Conservation (phyloP, 2,888 invertebrate species). For the Mechanitis mazaeus region DNA sequence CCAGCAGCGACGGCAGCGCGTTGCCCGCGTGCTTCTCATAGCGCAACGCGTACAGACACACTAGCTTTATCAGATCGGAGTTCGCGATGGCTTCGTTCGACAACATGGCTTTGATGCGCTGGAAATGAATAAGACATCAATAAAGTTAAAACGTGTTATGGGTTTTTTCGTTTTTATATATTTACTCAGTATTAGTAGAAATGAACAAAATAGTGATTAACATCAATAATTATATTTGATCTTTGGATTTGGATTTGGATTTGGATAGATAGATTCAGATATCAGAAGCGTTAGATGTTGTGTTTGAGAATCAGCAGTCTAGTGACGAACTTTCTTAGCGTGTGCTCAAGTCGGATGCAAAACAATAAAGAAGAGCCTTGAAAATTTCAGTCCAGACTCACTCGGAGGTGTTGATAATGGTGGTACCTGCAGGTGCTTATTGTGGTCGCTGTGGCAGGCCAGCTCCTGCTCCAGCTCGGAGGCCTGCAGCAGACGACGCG, state of each 20-base stretch:
- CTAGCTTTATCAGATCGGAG: conserved; percentile 90
- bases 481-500: conserved; percentile 88
- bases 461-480: conserved; percentile 96
- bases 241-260: too few species aligned
- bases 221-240: too few species aligned
- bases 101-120: conserved; percentile 88
- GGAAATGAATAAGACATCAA: conserved; percentile 26
- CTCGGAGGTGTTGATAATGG: not conserved
- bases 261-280: too few species aligned
- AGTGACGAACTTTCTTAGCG: not conserved
- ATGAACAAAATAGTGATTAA: not conserved
- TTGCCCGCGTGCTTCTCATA: conserved; percentile 94
- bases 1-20: conserved; percentile 82
- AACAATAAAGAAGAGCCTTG: not conserved
- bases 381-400: not conserved
- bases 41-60: conserved; percentile 93
- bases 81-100: conserved; percentile 82
- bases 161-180: too few species aligned
- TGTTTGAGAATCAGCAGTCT: too few species aligned
- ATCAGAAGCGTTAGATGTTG: too few species aligned
- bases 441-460: conserved; percentile 90
- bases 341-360: too few species aligned
- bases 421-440: conserved; percentile 81
- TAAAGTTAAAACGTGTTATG: too few species aligned
- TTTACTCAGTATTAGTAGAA: too few species aligned